phyloP scores from a whole-genome alignment of 2,797 vertebrate species.

The Sorex maritimensis region DNA sequence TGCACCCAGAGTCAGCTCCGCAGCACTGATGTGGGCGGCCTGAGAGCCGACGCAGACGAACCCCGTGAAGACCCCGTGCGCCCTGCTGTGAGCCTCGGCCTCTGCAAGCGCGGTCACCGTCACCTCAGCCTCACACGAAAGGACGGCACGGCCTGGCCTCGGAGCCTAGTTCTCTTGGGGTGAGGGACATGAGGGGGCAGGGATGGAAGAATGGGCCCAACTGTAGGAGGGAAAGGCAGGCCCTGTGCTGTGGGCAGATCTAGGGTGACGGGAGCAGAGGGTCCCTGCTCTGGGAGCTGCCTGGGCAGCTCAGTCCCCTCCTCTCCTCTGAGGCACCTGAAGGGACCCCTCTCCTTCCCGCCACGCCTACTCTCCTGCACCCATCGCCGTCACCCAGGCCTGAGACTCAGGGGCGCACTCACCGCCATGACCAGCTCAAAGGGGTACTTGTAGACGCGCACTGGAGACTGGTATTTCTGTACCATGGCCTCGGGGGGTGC shows the following conservation, averaged over 20 bases:
- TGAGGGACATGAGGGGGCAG: background rate
- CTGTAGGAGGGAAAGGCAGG: background rate
- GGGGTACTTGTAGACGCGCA: slow-evolving; percentile 97
- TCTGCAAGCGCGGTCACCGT: background rate
- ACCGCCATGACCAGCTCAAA: slow-evolving; percentile 99
- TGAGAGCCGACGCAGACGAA: background rate
- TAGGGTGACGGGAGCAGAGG: background rate
- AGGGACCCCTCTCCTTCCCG: background rate
- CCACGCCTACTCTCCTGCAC: background rate
- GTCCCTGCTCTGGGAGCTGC: background rate
- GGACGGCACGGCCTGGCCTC: background rate
- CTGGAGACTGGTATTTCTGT: slow-evolving; percentile 99
- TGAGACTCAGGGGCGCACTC: slow-evolving; percentile 90
- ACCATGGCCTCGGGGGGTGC: slow-evolving; percentile 93
- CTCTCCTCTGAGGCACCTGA: background rate
- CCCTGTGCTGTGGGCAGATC: background rate
- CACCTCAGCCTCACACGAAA: background rate
- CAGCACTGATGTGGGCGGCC: background rate
- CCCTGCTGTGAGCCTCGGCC: background rate
- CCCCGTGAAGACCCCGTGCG: background rate
- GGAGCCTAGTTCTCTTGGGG: background rate
- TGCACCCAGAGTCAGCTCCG: background rate
- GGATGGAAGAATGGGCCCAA: background rate
- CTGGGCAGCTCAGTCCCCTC: background rate
- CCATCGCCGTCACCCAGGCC: background rate